phyloP scores from a whole-genome alignment of 2,113 vertebrate genomes.

The Rhegmatorhina hoffmannsi region DNA sequence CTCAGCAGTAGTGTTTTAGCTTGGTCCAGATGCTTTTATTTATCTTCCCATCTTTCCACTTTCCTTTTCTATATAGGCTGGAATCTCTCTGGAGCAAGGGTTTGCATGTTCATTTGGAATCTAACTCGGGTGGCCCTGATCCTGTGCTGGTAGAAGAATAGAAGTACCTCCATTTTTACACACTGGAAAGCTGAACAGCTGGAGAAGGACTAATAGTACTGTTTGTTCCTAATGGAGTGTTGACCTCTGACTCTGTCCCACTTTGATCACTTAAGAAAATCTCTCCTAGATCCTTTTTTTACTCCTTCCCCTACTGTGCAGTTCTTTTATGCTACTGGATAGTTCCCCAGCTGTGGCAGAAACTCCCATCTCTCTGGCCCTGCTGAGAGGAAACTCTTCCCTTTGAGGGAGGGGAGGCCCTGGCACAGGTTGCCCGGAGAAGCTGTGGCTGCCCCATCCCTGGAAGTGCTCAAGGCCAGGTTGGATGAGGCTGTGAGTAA shows the following conservation, averaged over 20 bases:
- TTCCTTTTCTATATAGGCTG: not conserved
- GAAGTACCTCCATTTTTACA: not conserved
- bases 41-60: not conserved
- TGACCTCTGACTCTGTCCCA: not conserved
- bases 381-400: not conserved
- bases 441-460: not conserved
- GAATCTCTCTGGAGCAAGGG: not conserved
- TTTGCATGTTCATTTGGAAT: not conserved
- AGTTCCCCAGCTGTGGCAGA: not conserved
- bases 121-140: not conserved
- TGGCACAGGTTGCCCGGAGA: not conserved
- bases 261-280: not conserved
- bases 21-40: not conserved
- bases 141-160: not conserved
- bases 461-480: rapidly evolving
- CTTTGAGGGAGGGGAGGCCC: not conserved
- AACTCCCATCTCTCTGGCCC: not conserved
- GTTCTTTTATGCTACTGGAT: not conserved
- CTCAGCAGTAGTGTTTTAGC: not conserved
- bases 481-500: rapidly evolving
- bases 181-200: not conserved
- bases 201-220: not conserved
- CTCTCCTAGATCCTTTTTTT: not conserved
- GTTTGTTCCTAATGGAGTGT: not conserved
- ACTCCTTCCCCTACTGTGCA: not conserved